Evolutionary conservation across 2,888 invertebrate species (phyloP), one percentile per base, ranked within the genome.

Genomic region (Temnothorax ravouxi): DNA sequence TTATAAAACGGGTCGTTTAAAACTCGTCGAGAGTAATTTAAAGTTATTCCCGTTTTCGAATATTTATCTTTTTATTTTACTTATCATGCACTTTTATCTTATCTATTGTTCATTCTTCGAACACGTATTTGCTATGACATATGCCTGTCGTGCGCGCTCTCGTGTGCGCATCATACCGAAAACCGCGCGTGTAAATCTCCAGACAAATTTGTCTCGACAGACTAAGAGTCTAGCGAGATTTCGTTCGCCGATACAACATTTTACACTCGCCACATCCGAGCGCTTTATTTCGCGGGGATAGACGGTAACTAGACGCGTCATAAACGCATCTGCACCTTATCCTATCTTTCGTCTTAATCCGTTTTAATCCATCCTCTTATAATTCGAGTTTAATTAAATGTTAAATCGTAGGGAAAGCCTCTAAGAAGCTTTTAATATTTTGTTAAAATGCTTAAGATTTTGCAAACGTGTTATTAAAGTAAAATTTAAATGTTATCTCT

Each of bases 191-290:
- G 83, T 80, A 88, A 87, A 86, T 89, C 87, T 75, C 52, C 66
- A 38, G 84, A 76, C 80, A 91, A 88, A 92, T 90, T 90, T 86
- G 83, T 83, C 76, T 47, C 85, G 91, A 92, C 92, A 87, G 84
- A 83, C 87, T 86, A 86, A 80, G 83, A 77, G 87, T 90, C 91
- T 88, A 89, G 83, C 76, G 88, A 90, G 91, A 91, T 92, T 91
- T 88, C 86, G 83, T 87, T 88, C 85, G 50, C 74, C 47, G 91
- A 90, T 91, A 93, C 92, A 93, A 83, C 89, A 88, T 91, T 93
- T 90, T 90, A 92, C 93, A 92, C 93, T 93, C 87, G 86, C 87
- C 89, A 89, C 91, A 93, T 93, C 93, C 93, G 90, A 93, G 93
- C 90, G 86, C 87, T 88, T 89, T 87, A 87, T 85, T 83, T 82